Evolutionary conservation across 2,888 invertebrate genomes (phyloP).

Genomic region (Epistrophe eligans): DNA sequence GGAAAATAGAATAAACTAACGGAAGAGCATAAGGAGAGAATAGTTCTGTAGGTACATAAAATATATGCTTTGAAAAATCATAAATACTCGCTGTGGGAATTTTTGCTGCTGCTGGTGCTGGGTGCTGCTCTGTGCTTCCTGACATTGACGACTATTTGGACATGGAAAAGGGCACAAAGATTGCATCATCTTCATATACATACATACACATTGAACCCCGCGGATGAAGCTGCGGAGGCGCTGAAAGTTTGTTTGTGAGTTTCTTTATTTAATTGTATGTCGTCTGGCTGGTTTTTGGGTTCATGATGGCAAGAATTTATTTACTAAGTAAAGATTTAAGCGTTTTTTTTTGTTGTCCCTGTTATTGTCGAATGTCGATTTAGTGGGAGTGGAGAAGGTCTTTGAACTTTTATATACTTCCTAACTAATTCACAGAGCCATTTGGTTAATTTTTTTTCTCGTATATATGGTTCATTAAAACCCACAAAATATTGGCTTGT

Average conservation of each 20-base stretch:
- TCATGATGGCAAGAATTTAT: conserved; percentile 66
- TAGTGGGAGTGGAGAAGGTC: conserved; percentile 44
- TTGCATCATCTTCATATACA: conserved; percentile 54
- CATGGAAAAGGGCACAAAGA: conserved; percentile 62
- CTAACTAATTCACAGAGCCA: conserved; percentile 13
- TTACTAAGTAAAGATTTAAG: conserved; percentile 47
- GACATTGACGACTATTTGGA: conserved; percentile 71
- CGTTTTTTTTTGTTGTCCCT: not conserved
- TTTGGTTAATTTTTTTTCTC: conserved; percentile 38
- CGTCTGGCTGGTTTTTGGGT: conserved; percentile 54
- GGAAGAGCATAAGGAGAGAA: conserved; percentile 56
- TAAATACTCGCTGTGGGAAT: conserved; percentile 64
- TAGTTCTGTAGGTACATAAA: conserved; percentile 13
- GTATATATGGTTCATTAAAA: conserved; percentile 56
- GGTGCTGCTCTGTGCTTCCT: conserved; percentile 45
- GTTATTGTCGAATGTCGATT: not conserved
- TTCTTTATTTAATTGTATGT: conserved; percentile 39
- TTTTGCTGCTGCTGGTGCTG: conserved; percentile 51
- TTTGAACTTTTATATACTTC: conserved; percentile 59
- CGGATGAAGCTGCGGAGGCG: conserved; percentile 2
- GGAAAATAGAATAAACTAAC: conserved; percentile 53
- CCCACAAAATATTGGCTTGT: conserved; percentile 53
- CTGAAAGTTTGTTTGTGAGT: conserved; percentile 25
- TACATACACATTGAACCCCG: conserved; percentile 35
- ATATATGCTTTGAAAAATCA: conserved; percentile 60